These are phyloP conservation scores for Mesocentrotus franciscanus DNA, from an alignment of 53 echinoderm and acorn worm genomes.

Conservation along the genomic window DNA sequence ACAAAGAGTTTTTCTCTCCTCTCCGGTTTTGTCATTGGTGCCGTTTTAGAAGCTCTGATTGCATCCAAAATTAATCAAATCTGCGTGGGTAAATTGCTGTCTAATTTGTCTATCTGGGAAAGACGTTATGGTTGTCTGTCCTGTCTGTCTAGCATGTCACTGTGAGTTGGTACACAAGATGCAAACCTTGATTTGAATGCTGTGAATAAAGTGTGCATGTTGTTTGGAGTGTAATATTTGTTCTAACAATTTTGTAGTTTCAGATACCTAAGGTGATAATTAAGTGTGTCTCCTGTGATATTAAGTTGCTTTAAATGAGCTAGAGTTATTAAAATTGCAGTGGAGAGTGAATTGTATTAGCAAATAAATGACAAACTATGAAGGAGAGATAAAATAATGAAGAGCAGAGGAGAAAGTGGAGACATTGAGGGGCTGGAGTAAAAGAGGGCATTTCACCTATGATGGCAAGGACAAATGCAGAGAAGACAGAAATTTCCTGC, in stretches of 20 bases:
- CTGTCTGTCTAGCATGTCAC: slow-evolving; percentile 5
- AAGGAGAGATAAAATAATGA: background rate
- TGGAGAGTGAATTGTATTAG: background rate
- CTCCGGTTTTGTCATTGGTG: background rate
- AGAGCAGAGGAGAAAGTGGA: background rate
- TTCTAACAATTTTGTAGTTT: background rate
- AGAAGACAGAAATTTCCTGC: too few relatives aligned
- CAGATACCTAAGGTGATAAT: background rate
- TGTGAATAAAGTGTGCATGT: background rate
- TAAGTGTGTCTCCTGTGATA: background rate
- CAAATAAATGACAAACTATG: background rate
- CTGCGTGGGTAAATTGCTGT: slow-evolving; percentile 25
- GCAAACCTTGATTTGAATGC: background rate
- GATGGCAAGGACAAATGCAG: too few relatives aligned
- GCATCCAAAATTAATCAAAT: slow-evolving; percentile 26
- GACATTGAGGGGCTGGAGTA: background rate
- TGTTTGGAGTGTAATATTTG: background rate
- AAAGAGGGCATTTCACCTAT: too few relatives aligned
- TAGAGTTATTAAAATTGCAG: background rate
- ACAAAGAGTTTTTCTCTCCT: background rate
- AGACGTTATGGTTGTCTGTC: background rate
- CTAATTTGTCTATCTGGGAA: slow-evolving; percentile 33
- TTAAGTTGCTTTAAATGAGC: background rate
- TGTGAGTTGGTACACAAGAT: background rate
- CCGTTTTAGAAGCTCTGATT: background rate